phyloP scores from a whole-genome alignment of 37 sponge, comb jelly and placozoan genomes.

The Geodia barretti region DNA sequence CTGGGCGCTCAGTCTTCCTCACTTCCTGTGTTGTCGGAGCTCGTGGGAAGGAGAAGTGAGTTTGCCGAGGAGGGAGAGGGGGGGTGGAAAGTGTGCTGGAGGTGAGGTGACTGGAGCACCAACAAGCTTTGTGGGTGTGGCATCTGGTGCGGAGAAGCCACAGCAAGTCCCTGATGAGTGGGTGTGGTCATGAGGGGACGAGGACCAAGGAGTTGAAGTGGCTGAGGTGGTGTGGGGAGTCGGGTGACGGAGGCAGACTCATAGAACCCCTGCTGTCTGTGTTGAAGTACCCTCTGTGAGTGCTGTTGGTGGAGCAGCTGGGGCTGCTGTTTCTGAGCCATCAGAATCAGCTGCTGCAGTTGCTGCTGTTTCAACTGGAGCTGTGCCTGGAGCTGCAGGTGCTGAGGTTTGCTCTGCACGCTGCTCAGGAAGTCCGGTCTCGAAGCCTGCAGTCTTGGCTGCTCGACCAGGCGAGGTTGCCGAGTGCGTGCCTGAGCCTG shows the following conservation, averaged over 20 bases:
- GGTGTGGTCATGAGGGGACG: slow-evolving; percentile 1
- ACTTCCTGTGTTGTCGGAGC: background rate
- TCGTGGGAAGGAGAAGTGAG: too few relatives aligned
- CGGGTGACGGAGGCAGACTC: background rate
- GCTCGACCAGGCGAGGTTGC: too few relatives aligned
- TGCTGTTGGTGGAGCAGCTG: background rate
- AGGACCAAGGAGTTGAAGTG: background rate
- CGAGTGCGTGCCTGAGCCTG: too few relatives aligned
- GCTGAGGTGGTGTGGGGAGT: background rate
- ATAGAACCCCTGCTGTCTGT: background rate
- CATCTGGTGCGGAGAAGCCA: background rate
- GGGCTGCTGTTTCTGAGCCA: background rate
- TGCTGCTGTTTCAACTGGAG: background rate
- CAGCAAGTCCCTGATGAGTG: background rate
- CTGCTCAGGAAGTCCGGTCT: too few relatives aligned
- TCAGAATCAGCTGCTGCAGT: background rate
- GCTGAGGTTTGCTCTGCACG: too few relatives aligned
- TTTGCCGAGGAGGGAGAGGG: too few relatives aligned
- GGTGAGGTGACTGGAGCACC: too few relatives aligned
- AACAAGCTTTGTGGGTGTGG: too few relatives aligned
- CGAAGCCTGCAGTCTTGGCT: too few relatives aligned
- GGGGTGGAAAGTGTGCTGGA: background rate
- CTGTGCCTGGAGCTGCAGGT: background rate
- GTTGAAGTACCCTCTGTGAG: background rate
- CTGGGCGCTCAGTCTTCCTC: too few relatives aligned